phyloP scores from a whole-genome alignment of 2,113 vertebrate genomes.

The Tympanuchus pallidicinctus region DNA sequence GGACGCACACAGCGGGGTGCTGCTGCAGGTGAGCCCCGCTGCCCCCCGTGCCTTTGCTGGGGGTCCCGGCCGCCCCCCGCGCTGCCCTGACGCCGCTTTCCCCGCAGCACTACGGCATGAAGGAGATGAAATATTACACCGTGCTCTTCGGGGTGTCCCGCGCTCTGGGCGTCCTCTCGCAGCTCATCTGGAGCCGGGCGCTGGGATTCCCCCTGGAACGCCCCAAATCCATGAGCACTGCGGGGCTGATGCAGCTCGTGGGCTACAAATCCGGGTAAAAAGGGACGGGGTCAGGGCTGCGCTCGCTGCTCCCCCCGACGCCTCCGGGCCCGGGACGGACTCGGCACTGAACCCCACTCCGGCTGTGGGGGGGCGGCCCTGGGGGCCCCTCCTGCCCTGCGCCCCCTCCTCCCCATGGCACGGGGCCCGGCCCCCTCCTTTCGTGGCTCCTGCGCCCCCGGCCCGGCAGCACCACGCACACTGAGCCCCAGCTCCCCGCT shows the following conservation, averaged over 20 bases:
- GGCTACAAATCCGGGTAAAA: conserved; percentile 87
- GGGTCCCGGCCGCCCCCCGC: background rate
- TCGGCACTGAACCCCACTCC: conserved; percentile 64
- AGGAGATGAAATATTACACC: conserved; percentile 99
- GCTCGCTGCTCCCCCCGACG: conserved; percentile 12
- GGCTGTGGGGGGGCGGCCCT: background rate
- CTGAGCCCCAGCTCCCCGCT: background rate
- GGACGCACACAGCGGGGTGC: conserved; percentile 95
- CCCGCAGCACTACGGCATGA: conserved; percentile 93
- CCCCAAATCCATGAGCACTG: conserved; percentile 98
- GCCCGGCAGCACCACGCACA: background rate
- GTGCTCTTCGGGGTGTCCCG: conserved; percentile 96
- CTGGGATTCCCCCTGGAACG: conserved; percentile 93
- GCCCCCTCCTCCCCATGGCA: background rate
- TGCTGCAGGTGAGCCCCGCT: conserved; percentile 87
- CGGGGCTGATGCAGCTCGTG: conserved; percentile 91
- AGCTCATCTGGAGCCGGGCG: conserved; percentile 95
- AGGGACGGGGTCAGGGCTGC: background rate
- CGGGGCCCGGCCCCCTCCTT: background rate
- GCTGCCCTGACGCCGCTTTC: background rate
- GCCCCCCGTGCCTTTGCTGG: background rate
- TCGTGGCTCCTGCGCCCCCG: background rate
- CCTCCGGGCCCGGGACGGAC: conserved; percentile 65
- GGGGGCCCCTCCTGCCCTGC: background rate
- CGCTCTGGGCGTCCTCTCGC: conserved; percentile 91